Percentiles rank a stretch among this genome's conserved stretches.
phyloP scores from a whole-genome alignment of 1,140 invertebrate species.

The Polypedilum pembai region DNA sequence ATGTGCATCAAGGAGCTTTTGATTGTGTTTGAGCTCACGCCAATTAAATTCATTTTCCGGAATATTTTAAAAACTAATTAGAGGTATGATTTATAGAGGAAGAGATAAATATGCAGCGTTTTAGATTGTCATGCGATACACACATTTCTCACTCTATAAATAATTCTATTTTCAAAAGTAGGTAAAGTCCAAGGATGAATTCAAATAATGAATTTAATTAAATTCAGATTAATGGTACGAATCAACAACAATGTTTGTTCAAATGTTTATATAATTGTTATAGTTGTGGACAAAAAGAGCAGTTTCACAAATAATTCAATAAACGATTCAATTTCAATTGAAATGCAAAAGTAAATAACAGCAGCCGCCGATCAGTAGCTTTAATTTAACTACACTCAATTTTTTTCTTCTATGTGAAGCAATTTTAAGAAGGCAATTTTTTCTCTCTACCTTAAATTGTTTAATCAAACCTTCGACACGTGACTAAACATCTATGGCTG shows the following conservation, averaged over 20 bases:
- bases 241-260: conserved; percentile 7
- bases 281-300: background rate
- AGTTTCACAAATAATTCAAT: background rate
- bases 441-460: background rate
- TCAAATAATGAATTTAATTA: background rate
- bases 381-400: no score
- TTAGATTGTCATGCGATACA: background rate
- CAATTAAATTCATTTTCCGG: background rate
- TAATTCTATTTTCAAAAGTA: background rate
- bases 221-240: conserved; percentile 12
- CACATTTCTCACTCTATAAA: background rate
- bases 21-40: background rate
- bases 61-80: conserved; percentile 19
- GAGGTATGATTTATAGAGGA: background rate
- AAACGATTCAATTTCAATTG: conserved; percentile 15
- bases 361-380: no score
- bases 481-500: background rate
- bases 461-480: background rate
- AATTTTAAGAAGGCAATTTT: background rate
- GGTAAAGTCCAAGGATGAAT: background rate
- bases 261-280: background rate
- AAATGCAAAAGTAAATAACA: background rate
- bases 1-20: background rate
- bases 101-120: background rate
- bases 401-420: no score